A percentile compares a stretch with the other conserved stretches of the same genome.
Conservation (phyloP, 2,888 invertebrate species). For the Dromius quadrimaculatus region DNA sequence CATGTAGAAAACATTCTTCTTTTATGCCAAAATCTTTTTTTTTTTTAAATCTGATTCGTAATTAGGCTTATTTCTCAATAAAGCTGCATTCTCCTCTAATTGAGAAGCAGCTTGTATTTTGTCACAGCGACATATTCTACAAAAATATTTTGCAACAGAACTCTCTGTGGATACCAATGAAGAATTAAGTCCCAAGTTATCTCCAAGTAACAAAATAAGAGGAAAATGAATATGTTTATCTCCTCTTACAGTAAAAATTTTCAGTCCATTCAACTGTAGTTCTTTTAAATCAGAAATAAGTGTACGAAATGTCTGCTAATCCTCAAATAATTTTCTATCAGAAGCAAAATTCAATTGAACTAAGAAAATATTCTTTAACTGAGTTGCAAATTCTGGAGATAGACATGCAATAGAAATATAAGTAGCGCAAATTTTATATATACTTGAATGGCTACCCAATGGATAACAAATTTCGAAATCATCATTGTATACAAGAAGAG, state of each 20-base stretch:
- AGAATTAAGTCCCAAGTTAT: neutral
- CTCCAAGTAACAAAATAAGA: neutral
- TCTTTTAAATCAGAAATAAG: slow-evolving; percentile 5
- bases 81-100: neutral
- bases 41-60: slow-evolving; percentile 26
- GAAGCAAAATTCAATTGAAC: slow-evolving; percentile 1
- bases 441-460: neutral
- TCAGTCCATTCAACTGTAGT: neutral
- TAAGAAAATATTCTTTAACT: too few species aligned
- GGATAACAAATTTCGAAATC: neutral
- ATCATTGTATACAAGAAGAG: neutral
- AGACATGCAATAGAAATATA: neutral
- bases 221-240: too few species aligned
- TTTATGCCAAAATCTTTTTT: slow-evolving; percentile 47
- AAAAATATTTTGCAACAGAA: neutral
- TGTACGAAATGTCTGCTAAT: too few species aligned
- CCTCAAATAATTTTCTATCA: too few species aligned
- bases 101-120: neutral
- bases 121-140: neutral
- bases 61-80: slow-evolving; percentile 9
- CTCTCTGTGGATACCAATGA: neutral
- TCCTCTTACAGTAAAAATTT: too few species aligned
- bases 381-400: neutral
- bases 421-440: neutral
- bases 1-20: slow-evolving; percentile 52